Conservation (phyloP, 2,113 vertebrate species). For the Gorsachius goisagi region DNA sequence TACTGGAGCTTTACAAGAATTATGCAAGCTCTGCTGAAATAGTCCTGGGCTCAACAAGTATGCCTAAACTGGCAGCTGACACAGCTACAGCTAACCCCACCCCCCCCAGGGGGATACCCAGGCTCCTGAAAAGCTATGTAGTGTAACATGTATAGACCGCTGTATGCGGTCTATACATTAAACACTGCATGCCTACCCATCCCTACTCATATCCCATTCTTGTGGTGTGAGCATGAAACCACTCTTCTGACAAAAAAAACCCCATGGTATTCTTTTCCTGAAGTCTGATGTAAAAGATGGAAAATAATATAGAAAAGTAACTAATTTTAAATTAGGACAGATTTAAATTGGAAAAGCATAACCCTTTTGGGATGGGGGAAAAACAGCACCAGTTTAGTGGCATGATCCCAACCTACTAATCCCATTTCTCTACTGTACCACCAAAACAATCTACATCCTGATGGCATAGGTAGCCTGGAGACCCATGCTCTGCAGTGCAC, state of each 20-base stretch:
- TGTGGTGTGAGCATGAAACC: background rate
- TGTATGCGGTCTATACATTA: too few species aligned
- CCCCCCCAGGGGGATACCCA: rapidly evolving
- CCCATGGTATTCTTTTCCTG: background rate
- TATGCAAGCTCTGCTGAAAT: background rate
- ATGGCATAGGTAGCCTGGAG: background rate
- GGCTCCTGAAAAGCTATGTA: background rate
- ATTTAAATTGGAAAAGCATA: background rate
- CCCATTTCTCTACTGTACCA: background rate
- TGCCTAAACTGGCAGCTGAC: background rate
- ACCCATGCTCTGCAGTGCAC: background rate
- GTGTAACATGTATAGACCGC: background rate
- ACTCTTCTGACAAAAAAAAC: background rate
- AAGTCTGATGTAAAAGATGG: background rate
- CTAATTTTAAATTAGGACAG: background rate
- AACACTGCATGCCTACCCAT: background rate
- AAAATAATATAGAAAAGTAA: background rate
- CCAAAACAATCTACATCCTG: background rate
- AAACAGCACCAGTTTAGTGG: background rate
- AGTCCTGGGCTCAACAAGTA: background rate
- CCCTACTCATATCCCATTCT: background rate
- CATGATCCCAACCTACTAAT: background rate
- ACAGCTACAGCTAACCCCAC: background rate
- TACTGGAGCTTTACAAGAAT: background rate
- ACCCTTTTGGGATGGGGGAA: background rate